phyloP scores from a whole-genome alignment of 2,888 invertebrate species.

The Hanleya hanleyi region DNA sequence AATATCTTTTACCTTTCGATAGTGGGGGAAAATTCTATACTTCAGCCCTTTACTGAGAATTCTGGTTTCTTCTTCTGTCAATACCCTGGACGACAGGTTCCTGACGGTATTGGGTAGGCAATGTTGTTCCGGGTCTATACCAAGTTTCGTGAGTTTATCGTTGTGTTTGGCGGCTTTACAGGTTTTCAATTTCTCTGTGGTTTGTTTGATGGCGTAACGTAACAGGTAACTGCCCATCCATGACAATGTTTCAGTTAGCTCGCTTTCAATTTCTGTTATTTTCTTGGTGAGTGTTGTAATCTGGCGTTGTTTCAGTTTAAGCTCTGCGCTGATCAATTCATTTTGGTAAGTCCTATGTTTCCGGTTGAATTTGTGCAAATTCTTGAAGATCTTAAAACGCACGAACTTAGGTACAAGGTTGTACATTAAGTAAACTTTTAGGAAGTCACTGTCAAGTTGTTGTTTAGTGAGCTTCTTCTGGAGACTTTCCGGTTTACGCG shows the following conservation, averaged over 20 bases:
- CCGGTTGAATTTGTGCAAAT: background rate
- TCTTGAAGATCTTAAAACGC: background rate
- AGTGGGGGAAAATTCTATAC: background rate
- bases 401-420: background rate
- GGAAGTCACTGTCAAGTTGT: background rate
- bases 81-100: background rate
- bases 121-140: background rate
- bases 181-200: background rate
- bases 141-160: background rate
- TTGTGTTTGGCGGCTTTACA: background rate
- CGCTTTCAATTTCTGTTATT: background rate
- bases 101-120: background rate
- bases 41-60: background rate
- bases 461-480: background rate
- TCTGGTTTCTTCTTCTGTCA: background rate
- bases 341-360: background rate
- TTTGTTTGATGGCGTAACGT: background rate
- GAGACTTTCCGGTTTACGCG: background rate
- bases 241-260: background rate
- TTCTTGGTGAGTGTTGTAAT: background rate
- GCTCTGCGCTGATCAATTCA: background rate
- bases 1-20: background rate
- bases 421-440: background rate
- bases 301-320: background rate
- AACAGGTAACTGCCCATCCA: background rate